Conservation (phyloP, 2,888 invertebrate species). For the Synanthedon formicaeformis region DNA sequence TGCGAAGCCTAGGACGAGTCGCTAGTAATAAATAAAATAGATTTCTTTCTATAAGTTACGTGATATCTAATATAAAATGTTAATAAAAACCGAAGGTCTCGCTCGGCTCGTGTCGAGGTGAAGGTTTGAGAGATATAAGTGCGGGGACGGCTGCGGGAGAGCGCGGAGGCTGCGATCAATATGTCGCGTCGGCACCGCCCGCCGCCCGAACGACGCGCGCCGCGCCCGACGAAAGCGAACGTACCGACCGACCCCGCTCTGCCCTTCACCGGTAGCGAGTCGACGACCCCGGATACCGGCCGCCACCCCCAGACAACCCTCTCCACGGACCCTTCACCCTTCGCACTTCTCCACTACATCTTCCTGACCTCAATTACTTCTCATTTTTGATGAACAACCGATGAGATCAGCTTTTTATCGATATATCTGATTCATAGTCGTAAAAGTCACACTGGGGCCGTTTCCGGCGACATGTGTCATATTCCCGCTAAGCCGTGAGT, state of each 20-base stretch:
- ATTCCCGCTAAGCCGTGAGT: too few species aligned
- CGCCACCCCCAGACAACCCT: slow-evolving; percentile 16
- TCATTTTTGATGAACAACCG: neutral
- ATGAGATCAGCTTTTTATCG: too few species aligned
- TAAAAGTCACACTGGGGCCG: too few species aligned
- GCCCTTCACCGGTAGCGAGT: slow-evolving; percentile 58
- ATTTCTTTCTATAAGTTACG: too few species aligned
- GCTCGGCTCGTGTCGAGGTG: too few species aligned
- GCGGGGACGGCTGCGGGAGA: slow-evolving; percentile 26
- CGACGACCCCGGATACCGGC: slow-evolving; percentile 51
- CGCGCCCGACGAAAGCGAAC: slow-evolving; percentile 58
- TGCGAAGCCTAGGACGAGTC: too few species aligned
- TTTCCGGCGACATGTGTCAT: too few species aligned
- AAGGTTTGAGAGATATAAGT: neutral
- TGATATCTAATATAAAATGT: too few species aligned
- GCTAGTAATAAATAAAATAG: too few species aligned
- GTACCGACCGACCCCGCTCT: slow-evolving; percentile 49
- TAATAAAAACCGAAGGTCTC: too few species aligned
- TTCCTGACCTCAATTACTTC: slow-evolving; percentile 46
- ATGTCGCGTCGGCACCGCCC: slow-evolving; percentile 27
- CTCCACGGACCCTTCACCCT: slow-evolving; percentile 25
- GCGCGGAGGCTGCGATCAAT: slow-evolving; percentile 51
- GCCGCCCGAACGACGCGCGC: slow-evolving; percentile 12
- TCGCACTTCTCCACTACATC: slow-evolving; percentile 35
- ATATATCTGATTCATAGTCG: too few species aligned